Conservation (phyloP, 2,888 invertebrate genomes). For the Vannuccia rotundouncinata region DNA sequence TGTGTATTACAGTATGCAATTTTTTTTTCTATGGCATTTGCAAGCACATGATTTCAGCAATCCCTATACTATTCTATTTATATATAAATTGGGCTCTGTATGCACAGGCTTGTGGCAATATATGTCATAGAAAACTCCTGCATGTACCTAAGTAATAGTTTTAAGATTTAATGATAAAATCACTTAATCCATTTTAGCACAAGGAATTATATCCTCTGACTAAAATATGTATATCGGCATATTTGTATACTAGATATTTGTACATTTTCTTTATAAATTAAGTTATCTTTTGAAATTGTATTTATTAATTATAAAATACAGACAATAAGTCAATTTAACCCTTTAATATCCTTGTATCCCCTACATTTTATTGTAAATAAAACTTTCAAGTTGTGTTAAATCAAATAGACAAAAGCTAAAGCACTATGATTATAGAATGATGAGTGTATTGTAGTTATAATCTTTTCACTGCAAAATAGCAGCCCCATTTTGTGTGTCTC, state of each 20-base stretch:
- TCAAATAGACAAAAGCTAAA: background rate
- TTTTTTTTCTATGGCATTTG: too few species aligned
- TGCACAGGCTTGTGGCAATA: too few species aligned
- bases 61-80: too few species aligned
- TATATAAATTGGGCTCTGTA: too few species aligned
- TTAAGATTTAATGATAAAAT: too few species aligned
- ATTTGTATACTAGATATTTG: background rate
- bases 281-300: background rate
- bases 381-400: constrained; percentile 19
- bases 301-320: background rate
- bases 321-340: too few species aligned
- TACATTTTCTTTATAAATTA: background rate
- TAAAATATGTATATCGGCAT: background rate
- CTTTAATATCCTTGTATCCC: constrained; percentile 6
- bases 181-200: too few species aligned
- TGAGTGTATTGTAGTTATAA: constrained; percentile 10
- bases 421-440: background rate
- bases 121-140: too few species aligned
- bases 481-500: background rate
- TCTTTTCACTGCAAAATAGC: constrained; percentile 4
- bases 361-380: constrained; percentile 12
- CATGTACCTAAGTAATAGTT: too few species aligned
- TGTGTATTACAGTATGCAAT: too few species aligned
- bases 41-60: too few species aligned
- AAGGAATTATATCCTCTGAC: too few species aligned